Evolutionary conservation across 2,888 invertebrate species (phyloP).

Genomic region (Eustalomyia histrio): DNA sequence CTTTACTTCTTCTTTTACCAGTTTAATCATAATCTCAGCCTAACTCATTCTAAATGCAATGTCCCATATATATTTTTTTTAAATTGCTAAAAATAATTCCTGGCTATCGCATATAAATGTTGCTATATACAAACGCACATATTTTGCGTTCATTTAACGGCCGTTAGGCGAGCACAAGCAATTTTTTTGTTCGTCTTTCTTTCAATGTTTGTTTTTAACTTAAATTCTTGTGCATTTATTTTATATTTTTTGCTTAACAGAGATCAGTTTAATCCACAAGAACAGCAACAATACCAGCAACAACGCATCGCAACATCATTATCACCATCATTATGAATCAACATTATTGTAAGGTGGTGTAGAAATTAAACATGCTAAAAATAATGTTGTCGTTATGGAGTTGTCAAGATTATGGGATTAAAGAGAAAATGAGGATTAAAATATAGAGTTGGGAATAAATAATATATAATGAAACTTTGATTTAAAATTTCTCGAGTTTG

Average conservation of each 20-base stretch:
- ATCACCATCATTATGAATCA: constrained; percentile 47
- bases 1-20: too few species aligned
- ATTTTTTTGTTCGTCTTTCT: constrained; percentile 29
- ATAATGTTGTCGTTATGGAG: background rate
- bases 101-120: constrained; percentile 24
- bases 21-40: too few species aligned
- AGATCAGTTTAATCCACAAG: constrained; percentile 56
- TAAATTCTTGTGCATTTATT: constrained; percentile 58
- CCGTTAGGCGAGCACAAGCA: constrained; percentile 57
- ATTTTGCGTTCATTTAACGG: constrained; percentile 59
- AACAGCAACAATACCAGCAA: constrained; percentile 5
- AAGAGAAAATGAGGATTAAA: background rate
- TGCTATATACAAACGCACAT: background rate
- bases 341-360: constrained; percentile 51
- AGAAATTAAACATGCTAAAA: constrained; percentile 42
- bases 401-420: background rate
- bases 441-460: background rate
- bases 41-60: constrained; percentile 3
- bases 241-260: constrained; percentile 41
- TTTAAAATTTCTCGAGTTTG: too few species aligned
- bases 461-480: too few species aligned
- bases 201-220: constrained; percentile 59
- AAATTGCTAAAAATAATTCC: constrained; percentile 58
- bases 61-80: constrained; percentile 35
- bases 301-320: constrained; percentile 43